phyloP scores from a whole-genome alignment of 2,113 vertebrate species.

The Chlamydotis undulata region DNA sequence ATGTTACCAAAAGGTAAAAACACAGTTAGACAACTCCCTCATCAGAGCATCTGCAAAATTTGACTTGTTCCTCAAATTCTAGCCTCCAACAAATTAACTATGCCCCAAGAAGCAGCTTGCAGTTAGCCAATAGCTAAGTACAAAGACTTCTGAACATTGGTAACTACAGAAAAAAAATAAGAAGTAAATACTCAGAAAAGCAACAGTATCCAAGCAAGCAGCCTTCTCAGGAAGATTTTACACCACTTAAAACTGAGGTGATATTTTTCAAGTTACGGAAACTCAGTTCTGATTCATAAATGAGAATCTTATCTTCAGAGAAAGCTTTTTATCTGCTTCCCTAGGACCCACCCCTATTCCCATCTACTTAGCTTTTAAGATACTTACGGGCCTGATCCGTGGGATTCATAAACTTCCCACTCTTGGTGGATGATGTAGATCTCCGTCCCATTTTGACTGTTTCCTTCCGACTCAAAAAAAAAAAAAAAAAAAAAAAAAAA shows the following conservation, averaged over 20 bases:
- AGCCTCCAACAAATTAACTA: not conserved
- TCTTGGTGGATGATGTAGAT: constrained; percentile 99
- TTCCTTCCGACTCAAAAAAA: constrained; percentile 25
- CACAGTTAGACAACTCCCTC: not conserved
- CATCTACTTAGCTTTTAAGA: not conserved
- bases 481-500: too few species aligned
- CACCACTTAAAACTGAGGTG: not conserved
- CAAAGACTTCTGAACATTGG: not conserved
- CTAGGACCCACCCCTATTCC: not conserved
- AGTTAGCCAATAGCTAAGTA: not conserved
- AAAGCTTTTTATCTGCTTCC: not conserved
- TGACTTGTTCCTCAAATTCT: not conserved
- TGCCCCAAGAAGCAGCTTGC: not conserved
- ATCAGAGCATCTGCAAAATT: not conserved
- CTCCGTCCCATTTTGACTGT: constrained; percentile 89
- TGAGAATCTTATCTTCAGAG: not conserved
- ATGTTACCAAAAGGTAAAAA: not conserved
- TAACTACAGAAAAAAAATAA: not conserved
- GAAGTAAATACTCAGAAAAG: not conserved
- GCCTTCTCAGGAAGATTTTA: not conserved
- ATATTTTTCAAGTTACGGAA: not conserved
- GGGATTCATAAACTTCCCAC: constrained; percentile 99
- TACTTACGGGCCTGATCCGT: constrained; percentile 97
- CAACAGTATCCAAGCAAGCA: not conserved
- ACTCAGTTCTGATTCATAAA: not conserved